Evolutionary conservation across 1,140 invertebrate species (phyloP), one percentile per base, ranked within the genome.

Genomic region (Diabrotica undecimpunctata): DNA sequence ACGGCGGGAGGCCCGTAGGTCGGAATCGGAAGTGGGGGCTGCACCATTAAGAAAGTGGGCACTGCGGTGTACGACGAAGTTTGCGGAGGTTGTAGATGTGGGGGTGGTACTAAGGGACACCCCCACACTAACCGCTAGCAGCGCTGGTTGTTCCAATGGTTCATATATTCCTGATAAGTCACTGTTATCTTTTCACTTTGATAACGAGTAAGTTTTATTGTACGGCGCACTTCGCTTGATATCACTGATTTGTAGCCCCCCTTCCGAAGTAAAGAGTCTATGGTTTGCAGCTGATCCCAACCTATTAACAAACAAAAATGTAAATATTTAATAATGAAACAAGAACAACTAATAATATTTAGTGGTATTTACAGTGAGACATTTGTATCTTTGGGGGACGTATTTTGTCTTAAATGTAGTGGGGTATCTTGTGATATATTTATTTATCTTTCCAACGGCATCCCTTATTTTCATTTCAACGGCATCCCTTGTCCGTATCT

Each of bases 201-300:
- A 80, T 98, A 98, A 72, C 96, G 90, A 50, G 95, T 98, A 66
- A 99, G 82, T 81, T 95, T 94, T 69, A 99, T 92, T 69, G 87
- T 89, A 72, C 91, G 87, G 63, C 97, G 86, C 70, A 96, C 85
- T 50, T 96, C 90, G 61, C 90, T 85, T 36, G 93, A 96, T 13
- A 99, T 96, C 6, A 86, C 78, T 38, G 95, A 94, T 75, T 96
- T 96, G 80, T 91, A 98, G 35, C 97, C 97, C 65, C 96, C 97
- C 81, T 99, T 99, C 60, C 96, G 87, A 10, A 99, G 84, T 36
- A 99, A 82, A 6, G 96, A 97, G 80, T 99, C 97, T 75, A 99
- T 97, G 9, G 97, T 99, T 80, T 99, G 95, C 65, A 96, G 87
- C 79, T 95, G 94, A 84, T 97, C 91, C 95, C 95, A 98, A 72